A percentile compares a stretch with the other conserved stretches of the same genome.
phyloP scores from a whole-genome alignment of 2,113 vertebrate species.

The Elaphurus davidianus region DNA sequence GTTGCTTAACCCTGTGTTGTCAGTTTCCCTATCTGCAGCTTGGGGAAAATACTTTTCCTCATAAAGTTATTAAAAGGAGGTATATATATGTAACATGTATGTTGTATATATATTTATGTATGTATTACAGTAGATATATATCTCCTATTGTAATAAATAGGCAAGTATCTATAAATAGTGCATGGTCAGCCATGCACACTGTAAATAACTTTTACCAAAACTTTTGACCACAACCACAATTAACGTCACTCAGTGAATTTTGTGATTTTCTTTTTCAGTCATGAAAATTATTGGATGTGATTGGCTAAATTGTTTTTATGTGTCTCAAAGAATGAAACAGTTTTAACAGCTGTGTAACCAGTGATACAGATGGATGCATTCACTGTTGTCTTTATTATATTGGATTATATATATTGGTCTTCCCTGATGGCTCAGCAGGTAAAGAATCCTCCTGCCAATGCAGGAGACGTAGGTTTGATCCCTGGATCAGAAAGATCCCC shows the following conservation, averaged over 20 bases:
- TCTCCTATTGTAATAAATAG: constrained; percentile 72
- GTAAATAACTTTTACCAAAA: constrained; percentile 87
- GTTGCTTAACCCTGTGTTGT: neutral
- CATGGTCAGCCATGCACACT: constrained; percentile 84
- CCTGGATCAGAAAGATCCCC: neutral
- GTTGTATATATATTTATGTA: neutral
- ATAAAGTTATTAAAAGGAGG: neutral
- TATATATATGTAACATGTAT: neutral
- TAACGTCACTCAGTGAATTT: constrained; percentile 73
- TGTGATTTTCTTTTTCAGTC: constrained; percentile 62
- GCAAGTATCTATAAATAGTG: constrained; percentile 81
- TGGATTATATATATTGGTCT: constrained; percentile 68
- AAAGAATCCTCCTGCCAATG: neutral
- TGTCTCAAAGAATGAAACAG: constrained; percentile 67
- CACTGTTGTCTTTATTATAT: constrained; percentile 62
- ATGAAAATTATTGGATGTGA: constrained; percentile 71
- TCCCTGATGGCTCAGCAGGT: neutral
- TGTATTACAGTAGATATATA: neutral
- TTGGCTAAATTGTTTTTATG: constrained; percentile 70
- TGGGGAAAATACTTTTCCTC: neutral
- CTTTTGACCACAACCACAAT: constrained; percentile 77
- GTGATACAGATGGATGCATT: constrained; percentile 73
- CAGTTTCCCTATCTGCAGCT: neutral
- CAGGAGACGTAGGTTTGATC: neutral
- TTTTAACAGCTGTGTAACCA: constrained; percentile 75